Evolutionary conservation across 2,797 vertebrate genomes (phyloP), one percentile per base, ranked within the genome.

Genomic region (Cheirogaleus major): DNA sequence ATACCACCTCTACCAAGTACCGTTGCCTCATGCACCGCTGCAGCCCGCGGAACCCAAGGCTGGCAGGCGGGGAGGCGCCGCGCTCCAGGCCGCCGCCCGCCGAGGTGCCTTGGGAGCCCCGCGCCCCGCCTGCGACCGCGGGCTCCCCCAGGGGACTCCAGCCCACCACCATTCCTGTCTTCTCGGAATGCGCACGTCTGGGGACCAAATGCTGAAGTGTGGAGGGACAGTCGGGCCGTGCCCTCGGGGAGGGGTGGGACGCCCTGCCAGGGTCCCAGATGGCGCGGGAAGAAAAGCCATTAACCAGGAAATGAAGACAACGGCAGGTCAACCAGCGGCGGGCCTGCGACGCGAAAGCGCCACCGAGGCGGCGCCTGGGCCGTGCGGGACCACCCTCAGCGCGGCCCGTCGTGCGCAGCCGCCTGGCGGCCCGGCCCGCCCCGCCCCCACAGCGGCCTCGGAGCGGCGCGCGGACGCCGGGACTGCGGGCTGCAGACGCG

Each of bases 401-500:
- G 27, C 73, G 57, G 89, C 38, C 89, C 88, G 48, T 67, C 84
- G 73, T 86, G 89, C 14, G 72, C 67, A 50, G 35, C 61, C 6
- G 14, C 22, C 17, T 20, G 0, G 2, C 30, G 27, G 14, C 25
- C 1, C 59, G 30, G n/a, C n/a, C n/a, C n/a, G 8, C 15, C 32
- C 7, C 15, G 1, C 32, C 5, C 63, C 32, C 32, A 8, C 32
- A 8, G 32, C 8, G 63, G 15, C 32, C 63, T 73, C 3, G 1
- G 27, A 48, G 45, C 55, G 7, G 2, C 1, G 2, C 95, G 93
- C 95, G 89, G 93, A 95, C 82, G 87, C 96, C 72, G n/a, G 15
- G 27, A 97, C 98, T 97, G 94, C 92, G 95, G 96, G 95, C 86
- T 87, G 88, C 95, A 91, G 97, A 95, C 95, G 91, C 88, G 91